Percentiles rank a stretch among this genome's conserved stretches.
Conservation (phyloP, 2,797 vertebrate genomes). For the Hydrolagus colliei region DNA sequence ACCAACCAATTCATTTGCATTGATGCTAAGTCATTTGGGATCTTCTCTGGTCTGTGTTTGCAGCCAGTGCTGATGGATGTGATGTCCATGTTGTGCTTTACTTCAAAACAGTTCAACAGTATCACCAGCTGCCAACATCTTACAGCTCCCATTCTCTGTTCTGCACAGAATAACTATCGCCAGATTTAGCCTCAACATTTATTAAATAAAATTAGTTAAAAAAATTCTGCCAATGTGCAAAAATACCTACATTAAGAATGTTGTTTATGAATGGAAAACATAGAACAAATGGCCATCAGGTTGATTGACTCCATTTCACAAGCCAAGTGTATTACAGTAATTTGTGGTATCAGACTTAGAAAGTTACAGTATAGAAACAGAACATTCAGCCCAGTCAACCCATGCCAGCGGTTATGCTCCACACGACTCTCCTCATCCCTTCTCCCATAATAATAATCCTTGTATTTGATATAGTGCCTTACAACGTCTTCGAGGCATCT, state of each 20-base stretch:
- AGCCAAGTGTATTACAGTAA: too few species aligned
- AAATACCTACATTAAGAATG: neutral
- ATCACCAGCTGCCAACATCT: neutral
- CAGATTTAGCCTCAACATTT: neutral
- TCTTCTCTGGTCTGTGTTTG: neutral
- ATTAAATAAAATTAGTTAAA: too few species aligned
- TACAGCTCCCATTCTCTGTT: neutral
- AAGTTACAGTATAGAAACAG: neutral
- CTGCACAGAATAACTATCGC: neutral
- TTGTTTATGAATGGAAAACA: neutral
- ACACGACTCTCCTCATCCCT: too few species aligned
- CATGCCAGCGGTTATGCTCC: too few species aligned
- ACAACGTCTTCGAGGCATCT: too few species aligned
- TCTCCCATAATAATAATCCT: too few species aligned
- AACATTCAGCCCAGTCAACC: too few species aligned
- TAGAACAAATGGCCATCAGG: neutral
- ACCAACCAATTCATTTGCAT: neutral
- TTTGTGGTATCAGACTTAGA: neutral
- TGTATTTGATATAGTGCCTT: too few species aligned
- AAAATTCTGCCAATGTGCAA: neutral
- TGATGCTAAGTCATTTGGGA: neutral
- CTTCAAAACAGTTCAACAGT: neutral
- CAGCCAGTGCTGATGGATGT: neutral
- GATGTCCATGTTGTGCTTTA: neutral
- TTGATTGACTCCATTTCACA: too few species aligned